Conservation (phyloP, 2,888 invertebrate genomes). For the Lochmaea capreae region DNA sequence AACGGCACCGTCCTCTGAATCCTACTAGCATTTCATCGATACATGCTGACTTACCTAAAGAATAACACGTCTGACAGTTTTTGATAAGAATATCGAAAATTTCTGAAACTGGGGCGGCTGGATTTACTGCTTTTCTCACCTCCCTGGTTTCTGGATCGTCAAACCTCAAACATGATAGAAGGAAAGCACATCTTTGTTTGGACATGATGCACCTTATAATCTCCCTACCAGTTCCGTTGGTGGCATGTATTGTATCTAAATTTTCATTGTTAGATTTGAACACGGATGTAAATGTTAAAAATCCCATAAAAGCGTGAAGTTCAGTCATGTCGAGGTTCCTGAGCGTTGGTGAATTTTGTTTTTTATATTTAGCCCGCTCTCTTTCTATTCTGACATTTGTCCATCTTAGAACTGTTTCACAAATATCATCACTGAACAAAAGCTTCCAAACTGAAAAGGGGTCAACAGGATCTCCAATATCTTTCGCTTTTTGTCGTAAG, state of each 20-base stretch:
- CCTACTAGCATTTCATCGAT: slow-evolving; percentile 6
- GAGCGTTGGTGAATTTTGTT: not conserved
- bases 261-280: slow-evolving; percentile 33
- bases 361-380: slow-evolving; percentile 5
- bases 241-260: slow-evolving; percentile 27
- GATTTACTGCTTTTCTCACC: slow-evolving; percentile 22
- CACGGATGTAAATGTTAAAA: slow-evolving; percentile 23
- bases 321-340: slow-evolving; percentile 11
- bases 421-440: slow-evolving; percentile 31
- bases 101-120: slow-evolving; percentile 23
- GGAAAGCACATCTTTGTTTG: slow-evolving; percentile 32
- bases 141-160: slow-evolving; percentile 36
- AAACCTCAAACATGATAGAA: slow-evolving; percentile 34
- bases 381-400: slow-evolving; percentile 28
- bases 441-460: slow-evolving; percentile 30
- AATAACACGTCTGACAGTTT: slow-evolving; percentile 25
- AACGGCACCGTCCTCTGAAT: slow-evolving; percentile 31
- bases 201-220: slow-evolving; percentile 29
- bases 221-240: slow-evolving; percentile 29
- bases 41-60: slow-evolving; percentile 25
- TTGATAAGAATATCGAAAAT: slow-evolving; percentile 33
- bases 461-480: slow-evolving; percentile 26
- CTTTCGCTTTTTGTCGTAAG: slow-evolving; percentile 31
- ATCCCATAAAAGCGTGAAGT: slow-evolving; percentile 20
- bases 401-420: slow-evolving; percentile 23